Conservation (phyloP, 2,888 invertebrate genomes). For the Ganaspis brasiliensis region DNA sequence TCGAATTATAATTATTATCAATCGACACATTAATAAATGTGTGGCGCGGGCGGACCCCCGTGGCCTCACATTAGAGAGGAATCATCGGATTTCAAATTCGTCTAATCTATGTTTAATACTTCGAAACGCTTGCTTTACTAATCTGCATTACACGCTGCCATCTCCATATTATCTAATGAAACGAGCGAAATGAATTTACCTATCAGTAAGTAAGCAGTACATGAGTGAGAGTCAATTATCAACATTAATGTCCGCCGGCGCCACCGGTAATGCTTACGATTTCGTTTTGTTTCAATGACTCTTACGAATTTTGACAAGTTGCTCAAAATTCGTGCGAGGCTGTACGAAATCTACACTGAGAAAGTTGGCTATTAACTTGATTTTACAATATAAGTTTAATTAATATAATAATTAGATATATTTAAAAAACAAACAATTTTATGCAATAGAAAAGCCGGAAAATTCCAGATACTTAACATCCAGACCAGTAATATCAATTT, state of each 20-base stretch:
- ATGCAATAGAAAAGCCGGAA: too few relatives aligned
- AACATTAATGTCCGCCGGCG: conserved; percentile 63
- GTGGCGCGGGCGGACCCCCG: conserved; percentile 69
- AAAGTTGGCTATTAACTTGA: too few relatives aligned
- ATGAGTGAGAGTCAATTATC: conserved; percentile 2
- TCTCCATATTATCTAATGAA: conserved; percentile 29
- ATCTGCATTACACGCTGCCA: conserved; percentile 58
- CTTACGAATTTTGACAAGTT: conserved; percentile 5
- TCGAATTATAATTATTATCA: conserved; percentile 57
- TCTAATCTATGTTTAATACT: conserved; percentile 47
- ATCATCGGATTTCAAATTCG: conserved; percentile 48
- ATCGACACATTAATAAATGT: conserved; percentile 60
- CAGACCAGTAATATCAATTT: too few relatives aligned
- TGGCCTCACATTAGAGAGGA: conserved; percentile 65
- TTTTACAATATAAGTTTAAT: too few relatives aligned
- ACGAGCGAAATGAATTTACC: conserved; percentile 11
- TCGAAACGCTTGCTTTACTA: conserved; percentile 50
- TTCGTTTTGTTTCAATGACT: conserved; percentile 4
- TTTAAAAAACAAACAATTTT: not conserved
- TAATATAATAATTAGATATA: conserved; percentile 7
- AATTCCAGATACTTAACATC: too few relatives aligned
- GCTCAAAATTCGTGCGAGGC: not conserved
- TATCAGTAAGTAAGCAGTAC: conserved; percentile 4
- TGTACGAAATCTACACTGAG: not conserved
- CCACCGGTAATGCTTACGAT: conserved; percentile 55